Conservation (phyloP, 2,888 invertebrate species). For the Biston stratarius region DNA sequence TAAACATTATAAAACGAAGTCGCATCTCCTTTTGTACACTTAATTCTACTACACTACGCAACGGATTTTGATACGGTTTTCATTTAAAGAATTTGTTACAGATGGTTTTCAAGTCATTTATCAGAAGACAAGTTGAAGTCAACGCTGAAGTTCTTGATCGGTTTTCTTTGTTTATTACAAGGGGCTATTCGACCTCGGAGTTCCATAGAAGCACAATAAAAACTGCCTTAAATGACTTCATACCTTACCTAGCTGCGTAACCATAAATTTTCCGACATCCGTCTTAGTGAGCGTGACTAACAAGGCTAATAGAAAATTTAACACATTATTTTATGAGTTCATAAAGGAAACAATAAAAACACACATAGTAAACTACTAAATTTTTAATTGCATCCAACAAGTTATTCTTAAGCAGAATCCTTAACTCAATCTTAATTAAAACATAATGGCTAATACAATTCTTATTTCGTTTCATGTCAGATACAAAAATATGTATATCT, state of each 20-base stretch:
- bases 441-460: slow-evolving; percentile 77
- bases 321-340: slow-evolving; percentile 17
- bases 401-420: slow-evolving; percentile 80
- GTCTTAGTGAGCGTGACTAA: slow-evolving; percentile 6
- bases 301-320: slow-evolving; percentile 13
- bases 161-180: no score
- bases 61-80: no score
- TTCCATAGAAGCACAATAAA: background rate
- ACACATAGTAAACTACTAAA: slow-evolving; percentile 71
- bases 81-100: no score
- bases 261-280: slow-evolving; percentile 9
- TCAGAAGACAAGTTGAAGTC: no score
- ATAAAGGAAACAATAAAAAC: slow-evolving; percentile 55
- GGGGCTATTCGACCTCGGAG: background rate
- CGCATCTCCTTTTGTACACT: no score
- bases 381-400: slow-evolving; percentile 84
- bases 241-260: slow-evolving; percentile 11
- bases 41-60: no score
- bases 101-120: no score
- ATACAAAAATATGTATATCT: slow-evolving; percentile 83
- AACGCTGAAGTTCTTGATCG: no score
- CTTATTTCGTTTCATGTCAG: slow-evolving; percentile 72
- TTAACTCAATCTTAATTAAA: slow-evolving; percentile 79
- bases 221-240: slow-evolving; percentile 9
- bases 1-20: no score